Evolutionary conservation across 1,140 invertebrate species (phyloP).

Genomic region (Asbolus verrucosus): DNA sequence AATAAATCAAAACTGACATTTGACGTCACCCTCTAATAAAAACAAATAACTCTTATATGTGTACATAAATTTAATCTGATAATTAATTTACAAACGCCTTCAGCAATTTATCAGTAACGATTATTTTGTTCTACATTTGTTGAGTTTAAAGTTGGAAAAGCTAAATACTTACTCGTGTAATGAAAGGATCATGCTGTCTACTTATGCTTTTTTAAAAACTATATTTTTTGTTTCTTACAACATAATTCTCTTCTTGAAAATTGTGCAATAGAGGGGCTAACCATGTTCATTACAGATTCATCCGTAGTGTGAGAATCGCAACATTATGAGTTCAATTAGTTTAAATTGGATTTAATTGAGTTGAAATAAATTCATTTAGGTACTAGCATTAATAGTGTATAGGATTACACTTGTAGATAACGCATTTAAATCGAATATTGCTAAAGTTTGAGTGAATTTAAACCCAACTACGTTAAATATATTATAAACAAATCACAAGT

Average conservation of each 20-base stretch:
- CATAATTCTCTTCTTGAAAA: too few relatives aligned
- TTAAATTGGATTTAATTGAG: constrained; percentile 22
- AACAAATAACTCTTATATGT: constrained; percentile 23
- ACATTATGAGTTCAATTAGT: constrained; percentile 18
- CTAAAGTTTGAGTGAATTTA: constrained; percentile 6
- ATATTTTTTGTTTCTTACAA: too few relatives aligned
- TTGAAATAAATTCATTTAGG: not conserved
- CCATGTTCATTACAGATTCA: too few relatives aligned
- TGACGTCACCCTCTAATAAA: constrained; percentile 22
- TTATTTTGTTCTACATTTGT: constrained; percentile 16
- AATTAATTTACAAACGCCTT: constrained; percentile 32
- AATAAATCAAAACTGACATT: constrained; percentile 25
- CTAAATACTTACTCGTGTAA: too few relatives aligned
- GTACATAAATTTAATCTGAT: constrained; percentile 27
- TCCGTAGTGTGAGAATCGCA: not conserved
- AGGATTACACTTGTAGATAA: constrained; percentile 7
- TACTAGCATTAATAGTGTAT: not conserved
- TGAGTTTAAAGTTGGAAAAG: constrained; percentile 2
- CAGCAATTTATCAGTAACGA: constrained; percentile 3
- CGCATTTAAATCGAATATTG: constrained; percentile 14
- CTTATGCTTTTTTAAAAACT: not conserved
- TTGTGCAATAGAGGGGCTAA: too few relatives aligned
- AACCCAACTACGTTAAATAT: not conserved
- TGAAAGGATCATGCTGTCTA: not conserved
- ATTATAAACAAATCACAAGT: not conserved